Base-by-base conservation (phyloP, 2,797 vertebrate genomes). In the Microtus agrestis region DNA sequence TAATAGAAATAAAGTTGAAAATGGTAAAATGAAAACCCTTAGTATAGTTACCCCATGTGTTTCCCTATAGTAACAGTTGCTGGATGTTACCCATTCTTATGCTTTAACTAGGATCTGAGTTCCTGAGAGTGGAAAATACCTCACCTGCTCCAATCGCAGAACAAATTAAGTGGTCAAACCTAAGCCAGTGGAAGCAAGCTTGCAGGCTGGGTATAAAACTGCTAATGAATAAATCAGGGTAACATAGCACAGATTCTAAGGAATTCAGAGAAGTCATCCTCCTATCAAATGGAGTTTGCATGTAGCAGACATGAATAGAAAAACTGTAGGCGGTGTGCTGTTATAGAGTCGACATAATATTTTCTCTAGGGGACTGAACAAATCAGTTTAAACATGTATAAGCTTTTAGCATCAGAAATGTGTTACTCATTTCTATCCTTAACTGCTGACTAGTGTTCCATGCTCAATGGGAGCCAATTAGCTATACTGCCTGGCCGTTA, bases 391-490 rank as follows among this genome's bases (percentile, higher is more conserved):
- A 88, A 92, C 87, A 63, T 94, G 15, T 80, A 79, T 85, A 76
- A 92, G 87, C 2, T 82, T 82, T 96, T 87, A 91, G 63, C 74
- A 95, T 92, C 10, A 74, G 69, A 92, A 94, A 96, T 93, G 84
- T 93, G 87, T 85, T 97, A 43, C 27, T 97, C 29, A 93, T 96
- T 97, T 96, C 95, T 51, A 91, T 95, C 91, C 88, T 95, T 90
- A 94, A 91, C 46, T 43, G 29, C 74, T 94, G 74, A 93, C 77
- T 69, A 85, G 65, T 84, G 27, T 89, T 73, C 65, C 82, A 5
- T 43, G 21, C 82, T 77, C 89, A 96, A 81, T 86, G 77, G 61
- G 85, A 87, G 37, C 37, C 63, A 91, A 78, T 92, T 95, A 93
- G 88, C 82, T 94, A 78, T 85, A 73, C 31, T 95, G 59, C 10